Evolutionary conservation across 2,113 vertebrate species (phyloP), one percentile per base, ranked within the genome.

Genomic region (Pycnonotus jocosus): DNA sequence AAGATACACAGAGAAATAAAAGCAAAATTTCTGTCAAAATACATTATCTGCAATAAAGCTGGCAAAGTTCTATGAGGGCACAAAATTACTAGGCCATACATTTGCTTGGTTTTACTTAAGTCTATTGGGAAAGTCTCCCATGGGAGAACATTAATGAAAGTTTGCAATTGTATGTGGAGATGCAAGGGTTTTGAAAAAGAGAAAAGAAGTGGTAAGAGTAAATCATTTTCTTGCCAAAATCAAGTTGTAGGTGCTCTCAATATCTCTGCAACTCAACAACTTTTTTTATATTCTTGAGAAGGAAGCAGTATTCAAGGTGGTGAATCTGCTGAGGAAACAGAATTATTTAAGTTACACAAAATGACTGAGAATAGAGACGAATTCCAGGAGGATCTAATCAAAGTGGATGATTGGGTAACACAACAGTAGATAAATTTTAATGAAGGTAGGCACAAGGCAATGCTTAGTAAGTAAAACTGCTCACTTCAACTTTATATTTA

Each of bases 321-420:
- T 86, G 72, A 96, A 94, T 95, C 84, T 94, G 93, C 94, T 97
- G 96, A 97, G 60, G 89, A 86, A 74, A 91, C 28, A 88, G 82
- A 97, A 97, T 97, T 95, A 97, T 94, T 81, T 84, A 96, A 95
- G 93, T 91, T 95, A 88, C 69, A 74, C 48, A 93, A 96, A 96
- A 72, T 93, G 82, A 70, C 61, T 85, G 94, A 95, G 92, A 95
- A 95, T 58, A 78, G 54, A 80, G 86, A 83, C 77, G 80, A 97
- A 97, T 97, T 98, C 96, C 97, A 97, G 88, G 89, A 97, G 97
- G 96, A 98, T 89, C 93, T 97, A 95, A 97, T 97, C 97, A 97
- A 97, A 98, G 83, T n/a, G 33, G 70, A 65, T 93, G 92, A 94
- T 62, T 90, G 89, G 94, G 76, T 91, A 97, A 97, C 66, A 91